These are phyloP conservation scores for Mythimna impura DNA, from an alignment of 2,888 invertebrate species.

Conservation along the genomic window DNA sequence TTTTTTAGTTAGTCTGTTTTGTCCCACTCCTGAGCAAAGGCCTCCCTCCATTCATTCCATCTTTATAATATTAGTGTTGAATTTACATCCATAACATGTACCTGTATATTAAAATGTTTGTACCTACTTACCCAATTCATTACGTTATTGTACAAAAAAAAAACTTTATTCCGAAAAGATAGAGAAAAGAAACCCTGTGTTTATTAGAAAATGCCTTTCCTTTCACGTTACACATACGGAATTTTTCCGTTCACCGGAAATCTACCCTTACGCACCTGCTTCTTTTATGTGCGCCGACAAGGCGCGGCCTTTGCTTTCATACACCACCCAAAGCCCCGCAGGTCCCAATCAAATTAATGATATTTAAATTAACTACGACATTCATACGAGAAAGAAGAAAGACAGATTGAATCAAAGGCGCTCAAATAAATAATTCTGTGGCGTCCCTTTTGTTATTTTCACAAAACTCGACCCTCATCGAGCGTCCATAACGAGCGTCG, in stretches of 20 bases:
- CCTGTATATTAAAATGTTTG: conserved; percentile 2
- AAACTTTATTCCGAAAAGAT: conserved; percentile 38
- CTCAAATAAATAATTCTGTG: conserved; percentile 69
- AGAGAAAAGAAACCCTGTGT: conserved; percentile 67
- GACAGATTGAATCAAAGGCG: conserved; percentile 59
- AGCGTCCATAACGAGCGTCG: conserved; percentile 71
- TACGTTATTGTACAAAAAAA: conserved; percentile 39
- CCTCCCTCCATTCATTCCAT: no score
- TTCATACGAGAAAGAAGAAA: conserved; percentile 61
- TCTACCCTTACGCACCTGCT: conserved; percentile 77
- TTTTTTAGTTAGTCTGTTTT: no score
- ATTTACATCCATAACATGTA: no score
- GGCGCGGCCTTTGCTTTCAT: conserved; percentile 70
- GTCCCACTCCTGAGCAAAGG: no score
- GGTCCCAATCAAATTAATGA: conserved; percentile 74
- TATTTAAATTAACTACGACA: conserved; percentile 72
- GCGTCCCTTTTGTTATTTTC: conserved; percentile 72
- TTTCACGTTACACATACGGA: conserved; percentile 75
- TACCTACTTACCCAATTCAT: conserved; percentile 40
- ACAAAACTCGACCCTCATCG: conserved; percentile 69
- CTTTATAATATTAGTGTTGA: no score
- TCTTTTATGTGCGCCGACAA: conserved; percentile 74
- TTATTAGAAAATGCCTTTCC: conserved; percentile 81
- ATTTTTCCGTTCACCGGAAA: conserved; percentile 76
- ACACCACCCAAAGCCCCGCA: conserved; percentile 56